These are phyloP conservation scores for Thyatira batis DNA, from an alignment of 2,888 invertebrate species.

Conservation along the genomic window DNA sequence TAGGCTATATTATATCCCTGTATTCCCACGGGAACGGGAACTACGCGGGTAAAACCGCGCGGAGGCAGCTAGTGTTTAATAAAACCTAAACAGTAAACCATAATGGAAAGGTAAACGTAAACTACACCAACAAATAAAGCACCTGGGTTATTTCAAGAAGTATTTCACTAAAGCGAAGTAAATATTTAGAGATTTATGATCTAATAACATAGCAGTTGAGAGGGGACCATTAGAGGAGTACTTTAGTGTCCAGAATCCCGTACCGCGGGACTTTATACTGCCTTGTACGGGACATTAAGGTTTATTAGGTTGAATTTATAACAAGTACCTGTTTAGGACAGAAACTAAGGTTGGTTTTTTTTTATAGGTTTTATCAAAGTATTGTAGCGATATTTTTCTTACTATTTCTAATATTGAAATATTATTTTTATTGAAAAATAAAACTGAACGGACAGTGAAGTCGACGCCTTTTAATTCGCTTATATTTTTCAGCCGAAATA, in stretches of 20 bases:
- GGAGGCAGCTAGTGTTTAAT: neutral
- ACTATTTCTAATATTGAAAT: no score
- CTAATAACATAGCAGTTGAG: conserved; percentile 47
- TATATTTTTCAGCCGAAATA: no score
- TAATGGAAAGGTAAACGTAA: conserved; percentile 28
- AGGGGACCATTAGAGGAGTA: conserved; percentile 40
- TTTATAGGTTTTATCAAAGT: no score
- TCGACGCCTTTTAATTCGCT: no score
- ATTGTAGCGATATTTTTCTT: no score
- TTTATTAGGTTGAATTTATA: conserved; percentile 38
- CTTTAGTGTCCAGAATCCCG: conserved; percentile 33
- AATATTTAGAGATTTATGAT: conserved; percentile 52
- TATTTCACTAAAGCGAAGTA: conserved; percentile 33
- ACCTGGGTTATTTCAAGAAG: conserved; percentile 24
- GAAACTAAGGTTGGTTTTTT: conserved; percentile 7
- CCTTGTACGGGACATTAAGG: conserved; percentile 35
- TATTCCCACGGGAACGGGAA: no score
- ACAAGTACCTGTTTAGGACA: conserved; percentile 13
- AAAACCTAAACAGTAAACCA: conserved; percentile 16
- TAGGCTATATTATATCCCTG: no score
- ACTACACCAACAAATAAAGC: conserved; percentile 22
- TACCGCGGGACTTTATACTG: conserved; percentile 38
- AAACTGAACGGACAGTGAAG: no score
- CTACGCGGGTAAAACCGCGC: no score
- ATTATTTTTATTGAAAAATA: no score